These are phyloP conservation scores for Coremacera marginata DNA, from an alignment of 2,888 invertebrate species.

Conservation along the genomic window DNA sequence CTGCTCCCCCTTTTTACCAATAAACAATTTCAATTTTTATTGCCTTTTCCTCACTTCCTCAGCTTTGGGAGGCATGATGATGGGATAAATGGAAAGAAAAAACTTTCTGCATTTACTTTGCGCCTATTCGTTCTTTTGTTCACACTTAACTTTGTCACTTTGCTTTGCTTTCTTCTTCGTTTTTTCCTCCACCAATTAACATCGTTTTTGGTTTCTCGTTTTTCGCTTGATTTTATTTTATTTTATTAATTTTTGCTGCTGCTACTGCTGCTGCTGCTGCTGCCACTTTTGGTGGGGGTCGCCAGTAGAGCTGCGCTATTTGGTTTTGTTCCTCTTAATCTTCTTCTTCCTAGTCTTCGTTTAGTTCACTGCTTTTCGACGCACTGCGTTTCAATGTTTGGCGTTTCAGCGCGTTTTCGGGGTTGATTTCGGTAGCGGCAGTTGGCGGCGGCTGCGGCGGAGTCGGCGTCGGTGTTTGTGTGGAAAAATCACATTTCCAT, in stretches of 20 bases:
- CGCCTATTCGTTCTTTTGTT: constrained; percentile 42
- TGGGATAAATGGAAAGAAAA: constrained; percentile 9
- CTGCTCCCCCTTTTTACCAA: constrained; percentile 24
- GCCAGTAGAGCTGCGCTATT: neutral
- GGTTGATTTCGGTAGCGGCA: constrained; percentile 25
- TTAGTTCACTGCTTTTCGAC: constrained; percentile 14
- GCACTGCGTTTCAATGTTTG: constrained; percentile 30
- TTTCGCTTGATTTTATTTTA: constrained; percentile 40
- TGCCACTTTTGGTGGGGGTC: constrained; percentile 6
- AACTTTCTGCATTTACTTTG: constrained; percentile 43
- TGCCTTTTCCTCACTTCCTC: neutral
- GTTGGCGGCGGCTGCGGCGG: neutral
- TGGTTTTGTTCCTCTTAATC: constrained; percentile 3
- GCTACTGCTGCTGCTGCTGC: neutral
- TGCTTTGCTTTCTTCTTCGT: constrained; percentile 38
- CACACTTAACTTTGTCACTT: constrained; percentile 34
- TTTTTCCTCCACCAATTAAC: constrained; percentile 15
- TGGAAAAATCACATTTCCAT: constrained; percentile 35
- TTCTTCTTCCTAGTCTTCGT: constrained; percentile 8
- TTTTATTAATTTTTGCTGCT: constrained; percentile 31
- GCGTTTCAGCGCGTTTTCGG: constrained; percentile 6
- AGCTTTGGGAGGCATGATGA: neutral
- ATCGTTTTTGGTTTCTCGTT: constrained; percentile 13
- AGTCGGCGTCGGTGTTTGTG: constrained; percentile 14
- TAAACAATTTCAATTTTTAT: constrained; percentile 24